Evolutionary conservation across 2,888 invertebrate species (phyloP), one percentile per base, ranked within the genome.

Genomic region (Orchesella flavescens): DNA sequence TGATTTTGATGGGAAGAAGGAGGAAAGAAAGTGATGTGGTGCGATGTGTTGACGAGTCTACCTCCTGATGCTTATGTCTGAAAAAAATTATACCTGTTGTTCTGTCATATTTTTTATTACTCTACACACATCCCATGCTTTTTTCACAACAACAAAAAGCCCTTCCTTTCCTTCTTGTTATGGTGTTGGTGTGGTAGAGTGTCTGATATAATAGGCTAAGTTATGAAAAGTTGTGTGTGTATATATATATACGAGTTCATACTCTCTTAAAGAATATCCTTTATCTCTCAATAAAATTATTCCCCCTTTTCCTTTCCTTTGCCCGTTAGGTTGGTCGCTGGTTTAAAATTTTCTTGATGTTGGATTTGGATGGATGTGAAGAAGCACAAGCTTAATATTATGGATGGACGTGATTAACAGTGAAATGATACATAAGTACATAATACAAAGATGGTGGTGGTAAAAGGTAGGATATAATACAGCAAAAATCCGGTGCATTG

Each of bases 281-380:
- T 57, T 43, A 57, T 59, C 43, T 72, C 74, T 59, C 63, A 46
- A 24, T 44, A 61, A 61, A 46, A 21, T 69, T 23, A 34, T 34
- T 53, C 17, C 53, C 53, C 21, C 69, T 69, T 69, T 69, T 69
- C 53, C 69, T 57, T 59, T 63, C 74, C 61, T 57, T 74, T 49
- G 15, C 69, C 69, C 53, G 69, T 69, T 69, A 69, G 24, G n/a
- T 53, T 7, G 2, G 3, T 34, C 34, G 34, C n/a, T n/a, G 21
- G 43, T 66, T n/a, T 15, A 12, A 43, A 63, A n/a, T n/a, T 34
- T 34, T 7, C 34, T 34, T 34, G 3, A 34, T 34, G 34, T 34
- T n/a, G n/a, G n/a, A n/a, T 34, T 34, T 34, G 3, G 3, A 4
- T 34, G 3, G 34, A 34, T 34, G 34, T 34, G 34, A 34, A 34